Base-by-base conservation (phyloP, 1,140 invertebrate species). In the Parapsyche elsis region DNA sequence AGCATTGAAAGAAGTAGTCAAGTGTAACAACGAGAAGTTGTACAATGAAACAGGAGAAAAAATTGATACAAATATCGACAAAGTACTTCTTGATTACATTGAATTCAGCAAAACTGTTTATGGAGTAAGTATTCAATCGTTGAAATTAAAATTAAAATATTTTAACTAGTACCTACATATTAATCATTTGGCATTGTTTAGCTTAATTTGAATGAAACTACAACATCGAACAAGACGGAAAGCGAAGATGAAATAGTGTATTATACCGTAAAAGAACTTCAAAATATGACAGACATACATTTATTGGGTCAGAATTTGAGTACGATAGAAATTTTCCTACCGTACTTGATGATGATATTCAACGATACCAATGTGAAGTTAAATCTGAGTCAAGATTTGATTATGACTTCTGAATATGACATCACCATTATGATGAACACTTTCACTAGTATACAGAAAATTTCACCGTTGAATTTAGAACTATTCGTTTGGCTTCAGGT, bases 401-500 rank as follows among this genome's bases (percentile, higher is more conserved):
- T 95, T 21, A 86, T 93, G 70, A 87, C 93, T 10, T 89, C 88
- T 16, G 85, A 90, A 21, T 85, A 86, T 0, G 92, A 95, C 85
- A 85, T 93, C n/a, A 85, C 88, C 16, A 94, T 93, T 83, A 85
- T 94, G 78, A 89, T 91, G 67, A 83, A 88, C 0, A 85, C 93
- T 45, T 88, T 91, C 4, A 85, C 91, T 0, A 89, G 91, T 81
- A 78, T 94, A 44, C 84, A 91, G 9, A 87, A 88, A 7, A 87
- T 86, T 0, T 89, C 92, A 0, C 85, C 90, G 12, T 84, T 89
- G 21, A 78, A 90, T 30, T 85, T 94, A 67, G 93, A 94, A 85
- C 89, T 93, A 0, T 93, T 91, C 81, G 87, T 93, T 80, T 95
- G 93, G 93, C 90, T 93, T 85, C 89, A 90, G 75, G 90, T 93